Conservation (phyloP, 2,888 invertebrate species). For the Chesias legatella region DNA sequence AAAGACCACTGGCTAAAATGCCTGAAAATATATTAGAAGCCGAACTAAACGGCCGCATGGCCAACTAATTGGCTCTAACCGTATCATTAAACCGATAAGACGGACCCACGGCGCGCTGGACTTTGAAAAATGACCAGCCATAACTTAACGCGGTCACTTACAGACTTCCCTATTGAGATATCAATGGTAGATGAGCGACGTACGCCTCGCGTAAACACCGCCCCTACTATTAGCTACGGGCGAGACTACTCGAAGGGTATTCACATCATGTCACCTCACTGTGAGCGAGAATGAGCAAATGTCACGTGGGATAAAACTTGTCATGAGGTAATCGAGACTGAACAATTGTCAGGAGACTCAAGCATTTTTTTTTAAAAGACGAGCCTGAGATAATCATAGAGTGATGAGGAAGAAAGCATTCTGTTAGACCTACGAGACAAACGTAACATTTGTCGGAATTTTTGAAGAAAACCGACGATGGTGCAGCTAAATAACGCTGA, state of each 20-base stretch:
- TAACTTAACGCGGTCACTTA: conserved; percentile 76
- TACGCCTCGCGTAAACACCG: conserved; percentile 57
- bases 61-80: conserved; percentile 69
- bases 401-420: too few relatives aligned
- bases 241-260: conserved; percentile 9
- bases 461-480: too few relatives aligned
- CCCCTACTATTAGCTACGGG: conserved; percentile 39
- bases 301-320: too few relatives aligned
- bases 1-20: too few relatives aligned
- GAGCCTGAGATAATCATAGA: too few relatives aligned
- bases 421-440: too few relatives aligned
- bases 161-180: conserved; percentile 78
- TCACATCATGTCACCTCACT: neutral
- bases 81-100: conserved; percentile 66
- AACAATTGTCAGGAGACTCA: too few relatives aligned
- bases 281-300: too few relatives aligned
- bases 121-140: conserved; percentile 72
- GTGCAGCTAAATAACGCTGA: too few relatives aligned
- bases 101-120: conserved; percentile 48
- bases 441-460: too few relatives aligned
- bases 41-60: conserved; percentile 25
- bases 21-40: neutral
- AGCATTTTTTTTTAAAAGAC: too few relatives aligned
- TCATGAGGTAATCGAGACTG: too few relatives aligned
- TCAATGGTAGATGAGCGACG: conserved; percentile 73